These are phyloP conservation scores for Pediacus dermestoides DNA, from an alignment of 2,888 invertebrate species.

Conservation along the genomic window DNA sequence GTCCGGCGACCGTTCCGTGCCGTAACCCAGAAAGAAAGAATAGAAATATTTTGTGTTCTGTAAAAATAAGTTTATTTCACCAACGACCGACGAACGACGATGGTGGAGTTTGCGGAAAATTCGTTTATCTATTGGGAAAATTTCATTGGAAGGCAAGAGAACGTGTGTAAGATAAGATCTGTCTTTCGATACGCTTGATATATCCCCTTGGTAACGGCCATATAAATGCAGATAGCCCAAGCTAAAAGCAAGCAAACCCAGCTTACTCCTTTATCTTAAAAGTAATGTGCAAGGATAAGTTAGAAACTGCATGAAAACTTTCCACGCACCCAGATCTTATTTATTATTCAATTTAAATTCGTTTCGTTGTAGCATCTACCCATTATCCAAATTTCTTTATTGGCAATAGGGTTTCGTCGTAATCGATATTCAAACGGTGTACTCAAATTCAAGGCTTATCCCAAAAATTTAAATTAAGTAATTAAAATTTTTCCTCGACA, in stretches of 20 bases:
- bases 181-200: slow-evolving; percentile 29
- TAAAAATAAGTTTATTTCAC: slow-evolving; percentile 23
- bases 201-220: slow-evolving; percentile 28
- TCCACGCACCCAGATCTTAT: too few species aligned
- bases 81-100: slow-evolving; percentile 10
- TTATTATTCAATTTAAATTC: too few species aligned
- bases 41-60: slow-evolving; percentile 9
- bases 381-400: too few species aligned
- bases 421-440: too few species aligned
- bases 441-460: too few species aligned
- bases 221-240: slow-evolving; percentile 29
- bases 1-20: too few species aligned
- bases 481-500: too few species aligned
- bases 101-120: slow-evolving; percentile 24
- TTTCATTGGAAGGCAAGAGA: slow-evolving; percentile 28
- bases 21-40: slow-evolving; percentile 16
- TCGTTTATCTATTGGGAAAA: slow-evolving; percentile 28
- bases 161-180: slow-evolving; percentile 28
- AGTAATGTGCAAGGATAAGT: slow-evolving; percentile 22
- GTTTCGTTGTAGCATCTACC: too few species aligned
- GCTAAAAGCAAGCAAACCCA: slow-evolving; percentile 21
- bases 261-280: slow-evolving; percentile 26
- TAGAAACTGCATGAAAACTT: slow-evolving; percentile 24
- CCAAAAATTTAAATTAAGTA: too few species aligned
- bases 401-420: too few species aligned